Base-by-base conservation (phyloP, 2,113 vertebrate species). In the Cinclus mexicanus region DNA sequence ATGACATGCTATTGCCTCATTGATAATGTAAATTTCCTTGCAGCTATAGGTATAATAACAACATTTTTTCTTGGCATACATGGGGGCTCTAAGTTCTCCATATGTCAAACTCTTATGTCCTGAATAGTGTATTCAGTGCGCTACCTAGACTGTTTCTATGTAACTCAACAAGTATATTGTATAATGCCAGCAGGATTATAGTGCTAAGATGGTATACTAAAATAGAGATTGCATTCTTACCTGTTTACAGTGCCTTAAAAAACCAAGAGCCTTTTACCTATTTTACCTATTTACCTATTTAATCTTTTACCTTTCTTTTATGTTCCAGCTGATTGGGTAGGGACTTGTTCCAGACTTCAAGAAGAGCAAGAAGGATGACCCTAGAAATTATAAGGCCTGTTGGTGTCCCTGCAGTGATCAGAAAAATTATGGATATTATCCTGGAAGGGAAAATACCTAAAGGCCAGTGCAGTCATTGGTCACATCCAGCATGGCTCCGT, bases 21-120 rank as follows among this genome's bases (percentile, higher is more conserved):
- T 95, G 96, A 97, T 96, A 96, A 92, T 89, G 88, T 93, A 87
- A 87, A 88, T 53, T 97, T 95, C 79, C 91, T 95, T 87, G 61
- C 49, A 90, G 91, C 77, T 60, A 94, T 87, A 3, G 55, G 69
- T 12, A 60, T 28, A 87, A 63, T 6, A 74, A 24, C 21, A 59
- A 11, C 14, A 8, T 17, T 70, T 65, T 82, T 68, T 52, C 29
- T 49, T 53, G 41, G n/a, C 37, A 41, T 31, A 81, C 24, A 4
- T 2, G 5, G 20, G 24, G 42, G 7, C 37, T 90, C 8, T 68
- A 96, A 56, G n/a, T 24, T 78, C 56, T 83, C 53, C 52, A n/a
- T 37, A 80, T 13, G 13, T 83, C 60, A 86, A 80, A 74, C 9
- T 50, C 46, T 49, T 42, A 33, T 35, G 41, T 50, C 33, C 49